These are phyloP conservation scores for Coreius guichenoti DNA, from an alignment of 2,797 vertebrate genomes.

Conservation along the genomic window DNA sequence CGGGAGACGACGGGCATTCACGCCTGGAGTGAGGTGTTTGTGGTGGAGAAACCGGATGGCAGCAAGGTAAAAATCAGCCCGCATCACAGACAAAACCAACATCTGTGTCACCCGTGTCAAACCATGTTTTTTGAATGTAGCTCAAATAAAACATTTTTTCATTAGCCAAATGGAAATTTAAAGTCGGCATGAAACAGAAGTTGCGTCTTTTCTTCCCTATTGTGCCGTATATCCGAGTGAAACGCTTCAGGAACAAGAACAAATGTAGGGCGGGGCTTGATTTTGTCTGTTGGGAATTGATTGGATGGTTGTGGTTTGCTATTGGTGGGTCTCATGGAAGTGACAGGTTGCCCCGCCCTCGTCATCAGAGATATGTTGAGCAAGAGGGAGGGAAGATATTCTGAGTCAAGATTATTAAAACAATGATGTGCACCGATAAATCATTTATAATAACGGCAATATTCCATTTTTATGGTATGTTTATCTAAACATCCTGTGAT, in stretches of 20 bases:
- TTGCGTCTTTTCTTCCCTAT: neutral
- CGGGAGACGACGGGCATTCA: conserved; percentile 97
- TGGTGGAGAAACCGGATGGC: conserved; percentile 90
- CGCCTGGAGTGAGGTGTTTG: conserved; percentile 95
- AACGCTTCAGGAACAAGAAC: neutral
- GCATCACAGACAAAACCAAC: neutral
- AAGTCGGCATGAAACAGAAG: neutral
- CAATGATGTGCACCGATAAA: neutral
- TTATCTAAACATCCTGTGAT: neutral
- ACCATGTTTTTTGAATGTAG: neutral
- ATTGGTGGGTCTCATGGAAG: neutral
- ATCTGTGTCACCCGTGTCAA: neutral
- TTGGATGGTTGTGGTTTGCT: neutral
- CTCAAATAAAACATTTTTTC: neutral
- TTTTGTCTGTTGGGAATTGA: neutral
- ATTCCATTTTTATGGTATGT: too few relatives aligned
- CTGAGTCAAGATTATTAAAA: neutral
- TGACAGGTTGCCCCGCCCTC: neutral
- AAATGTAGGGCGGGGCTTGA: neutral
- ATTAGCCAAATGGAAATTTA: neutral
- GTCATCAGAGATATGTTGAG: neutral
- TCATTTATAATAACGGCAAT: too few relatives aligned
- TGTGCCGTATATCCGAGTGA: neutral
- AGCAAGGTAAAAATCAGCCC: conserved; percentile 81
- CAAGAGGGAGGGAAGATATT: neutral